A percentile compares a stretch with the other conserved stretches of the same genome.
Conservation (phyloP, 1,140 invertebrate species). For the Andricus grossulariae region DNA sequence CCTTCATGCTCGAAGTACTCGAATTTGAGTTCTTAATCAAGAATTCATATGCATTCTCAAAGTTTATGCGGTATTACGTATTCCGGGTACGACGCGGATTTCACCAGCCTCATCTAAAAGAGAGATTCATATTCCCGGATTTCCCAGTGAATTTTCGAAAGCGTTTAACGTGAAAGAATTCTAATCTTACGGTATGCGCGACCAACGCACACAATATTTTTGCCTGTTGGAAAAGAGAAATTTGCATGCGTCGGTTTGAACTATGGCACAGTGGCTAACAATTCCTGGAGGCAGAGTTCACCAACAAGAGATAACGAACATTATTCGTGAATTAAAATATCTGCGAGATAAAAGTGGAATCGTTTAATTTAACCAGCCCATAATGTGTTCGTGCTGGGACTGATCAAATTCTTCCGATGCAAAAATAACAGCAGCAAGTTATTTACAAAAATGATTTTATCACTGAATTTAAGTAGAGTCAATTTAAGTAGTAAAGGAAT, state of each 20-base stretch:
- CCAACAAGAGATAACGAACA: slow-evolving; percentile 23
- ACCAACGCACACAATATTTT: slow-evolving; percentile 27
- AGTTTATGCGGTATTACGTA: slow-evolving; percentile 21
- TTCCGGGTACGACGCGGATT: slow-evolving; percentile 23
- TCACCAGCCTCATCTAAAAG: slow-evolving; percentile 28
- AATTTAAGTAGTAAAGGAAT: no score
- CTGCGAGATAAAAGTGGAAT: slow-evolving; percentile 28
- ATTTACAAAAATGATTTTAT: no score
- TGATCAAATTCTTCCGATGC: neutral
- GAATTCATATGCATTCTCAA: slow-evolving; percentile 30
- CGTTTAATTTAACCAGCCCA: slow-evolving; percentile 23
- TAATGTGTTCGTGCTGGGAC: slow-evolving; percentile 21
- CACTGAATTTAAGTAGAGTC: no score
- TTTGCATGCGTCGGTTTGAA: slow-evolving; percentile 29
- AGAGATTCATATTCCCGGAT: slow-evolving; percentile 31
- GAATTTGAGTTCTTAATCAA: slow-evolving; percentile 31
- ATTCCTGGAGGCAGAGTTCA: slow-evolving; percentile 10
- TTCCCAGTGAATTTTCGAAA: slow-evolving; percentile 29
- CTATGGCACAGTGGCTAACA: slow-evolving; percentile 24
- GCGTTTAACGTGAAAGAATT: slow-evolving; percentile 29
- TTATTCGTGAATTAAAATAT: slow-evolving; percentile 29
- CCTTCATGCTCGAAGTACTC: slow-evolving; percentile 23
- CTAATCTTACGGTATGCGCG: slow-evolving; percentile 26
- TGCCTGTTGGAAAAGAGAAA: slow-evolving; percentile 23
- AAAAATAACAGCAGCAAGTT: neutral